A percentile compares a stretch with the other conserved stretches of the same genome.
Evolutionary conservation across 2,888 invertebrate genomes (phyloP).

Genomic region (Latheticus oryzae): DNA sequence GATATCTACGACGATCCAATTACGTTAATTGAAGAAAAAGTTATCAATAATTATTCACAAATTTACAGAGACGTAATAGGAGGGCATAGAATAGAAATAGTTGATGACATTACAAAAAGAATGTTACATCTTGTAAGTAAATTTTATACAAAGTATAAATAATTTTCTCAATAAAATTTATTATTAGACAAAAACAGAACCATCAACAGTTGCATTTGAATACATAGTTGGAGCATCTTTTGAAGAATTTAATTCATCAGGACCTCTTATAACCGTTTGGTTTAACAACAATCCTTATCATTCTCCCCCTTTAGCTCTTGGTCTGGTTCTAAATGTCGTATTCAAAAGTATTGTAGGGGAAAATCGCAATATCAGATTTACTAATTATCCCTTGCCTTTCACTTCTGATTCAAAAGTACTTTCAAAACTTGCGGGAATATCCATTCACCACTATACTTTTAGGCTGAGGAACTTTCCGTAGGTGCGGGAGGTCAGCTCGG

Average conservation of each 20-base stretch:
- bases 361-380: slow-evolving; percentile 57
- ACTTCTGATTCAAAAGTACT: slow-evolving; percentile 69
- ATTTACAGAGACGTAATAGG: slow-evolving; percentile 56
- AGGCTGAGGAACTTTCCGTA: neutral
- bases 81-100: slow-evolving; percentile 47
- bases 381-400: slow-evolving; percentile 76
- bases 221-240: slow-evolving; percentile 73
- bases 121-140: slow-evolving; percentile 48
- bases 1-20: slow-evolving; percentile 64
- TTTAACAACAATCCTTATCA: slow-evolving; percentile 84
- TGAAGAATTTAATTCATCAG: slow-evolving; percentile 29
- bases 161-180: no score
- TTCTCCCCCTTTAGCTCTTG: slow-evolving; percentile 74
- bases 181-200: slow-evolving; percentile 54
- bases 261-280: slow-evolving; percentile 67
- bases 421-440: slow-evolving; percentile 44
- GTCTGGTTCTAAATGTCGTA: slow-evolving; percentile 73
- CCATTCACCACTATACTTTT: neutral
- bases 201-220: slow-evolving; percentile 55
- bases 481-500: slow-evolving; percentile 42
- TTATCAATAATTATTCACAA: slow-evolving; percentile 57
- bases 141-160: neutral
- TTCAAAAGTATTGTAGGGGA: slow-evolving; percentile 61
- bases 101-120: slow-evolving; percentile 45
- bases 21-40: slow-evolving; percentile 55